Conservation (phyloP, 2,797 vertebrate species). For the Paguma larvata region DNA sequence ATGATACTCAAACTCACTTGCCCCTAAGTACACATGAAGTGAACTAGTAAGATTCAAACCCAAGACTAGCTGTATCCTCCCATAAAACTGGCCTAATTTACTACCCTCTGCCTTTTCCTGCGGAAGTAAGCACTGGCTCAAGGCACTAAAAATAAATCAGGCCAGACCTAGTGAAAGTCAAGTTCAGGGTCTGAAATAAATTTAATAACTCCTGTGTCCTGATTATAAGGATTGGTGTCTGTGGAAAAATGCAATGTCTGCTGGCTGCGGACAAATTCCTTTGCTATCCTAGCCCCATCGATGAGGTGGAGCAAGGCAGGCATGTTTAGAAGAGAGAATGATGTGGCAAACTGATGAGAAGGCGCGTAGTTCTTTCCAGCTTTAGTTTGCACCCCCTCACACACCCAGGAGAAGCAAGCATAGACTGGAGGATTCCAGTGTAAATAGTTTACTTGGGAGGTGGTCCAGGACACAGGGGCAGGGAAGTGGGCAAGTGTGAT, state of each 20-base stretch:
- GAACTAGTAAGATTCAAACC: slow-evolving; percentile 46
- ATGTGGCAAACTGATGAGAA: not conserved
- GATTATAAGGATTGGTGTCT: slow-evolving; percentile 26
- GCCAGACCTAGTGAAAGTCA: slow-evolving; percentile 30
- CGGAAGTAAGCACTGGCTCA: slow-evolving; percentile 14
- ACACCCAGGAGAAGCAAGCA: not conserved
- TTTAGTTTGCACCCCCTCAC: not conserved
- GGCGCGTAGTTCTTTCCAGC: not conserved
- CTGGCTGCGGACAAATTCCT: not conserved
- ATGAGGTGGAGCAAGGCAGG: not conserved
- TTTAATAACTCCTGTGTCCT: slow-evolving; percentile 17
- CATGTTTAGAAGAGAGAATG: not conserved
- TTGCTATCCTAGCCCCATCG: not conserved
- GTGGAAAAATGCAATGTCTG: not conserved
- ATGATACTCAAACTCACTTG: slow-evolving; percentile 8
- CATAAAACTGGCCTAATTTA: slow-evolving; percentile 57
- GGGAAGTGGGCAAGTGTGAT: too few species aligned
- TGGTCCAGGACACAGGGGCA: not conserved
- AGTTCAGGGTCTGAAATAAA: slow-evolving; percentile 54
- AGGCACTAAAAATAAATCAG: slow-evolving; percentile 55
- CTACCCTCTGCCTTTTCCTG: not conserved
- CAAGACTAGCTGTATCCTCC: not conserved
- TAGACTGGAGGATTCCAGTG: not conserved
- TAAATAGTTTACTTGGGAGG: not conserved
- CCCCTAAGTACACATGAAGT: not conserved